Base-by-base conservation (phyloP, 2,797 vertebrate species). In the Scolopax rusticola region DNA sequence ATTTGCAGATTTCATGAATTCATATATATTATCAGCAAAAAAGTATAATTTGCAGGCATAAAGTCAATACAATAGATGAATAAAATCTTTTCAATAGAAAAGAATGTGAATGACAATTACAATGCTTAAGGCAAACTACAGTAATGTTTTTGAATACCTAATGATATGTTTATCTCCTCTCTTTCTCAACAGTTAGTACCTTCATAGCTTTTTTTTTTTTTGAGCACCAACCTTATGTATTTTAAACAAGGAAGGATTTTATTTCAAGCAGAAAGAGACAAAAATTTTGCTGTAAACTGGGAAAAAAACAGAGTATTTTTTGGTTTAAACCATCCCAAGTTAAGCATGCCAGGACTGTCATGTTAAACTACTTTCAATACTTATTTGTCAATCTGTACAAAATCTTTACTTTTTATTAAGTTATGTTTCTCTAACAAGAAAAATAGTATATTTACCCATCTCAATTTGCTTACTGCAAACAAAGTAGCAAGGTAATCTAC, bases 91-190 rank as follows among this genome's bases (percentile, higher is more conserved):
- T 53, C 45, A 82, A 41, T 9, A 68, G 28, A 67, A 63, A 40
- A 36, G 1, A 73, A 88, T 3, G 4, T 40, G 24, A 74, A 64
- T 19, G 27, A 70, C 24, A 82, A 61, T 45, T 70, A 84, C 43
- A 91, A 24, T 17, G 23, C 50, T 71, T 54, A 64, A 87, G 47
- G 30, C 27, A 95, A 96, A 75, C 14, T 20, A 20, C 8, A 7
- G 57, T 92, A 74, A 60, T 57, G 41, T 36, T 93, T 90, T 28
- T 89, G 53, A 93, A 92, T 53, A 76, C n/a, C 12, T 79, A 79
- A 73, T 57, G 11, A 27, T 48, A 84, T 19, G 12, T 78, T 84
- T 73, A 61, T 81, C 17, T 67, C 25, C 6, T 83, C 50, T 33
- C 41, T 85, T 65, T 74, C 61, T 67, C 45, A 77, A n/a, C 41